Evolutionary conservation across 2,113 vertebrate species (phyloP).

Genomic region (Entelurus aequoreus): DNA sequence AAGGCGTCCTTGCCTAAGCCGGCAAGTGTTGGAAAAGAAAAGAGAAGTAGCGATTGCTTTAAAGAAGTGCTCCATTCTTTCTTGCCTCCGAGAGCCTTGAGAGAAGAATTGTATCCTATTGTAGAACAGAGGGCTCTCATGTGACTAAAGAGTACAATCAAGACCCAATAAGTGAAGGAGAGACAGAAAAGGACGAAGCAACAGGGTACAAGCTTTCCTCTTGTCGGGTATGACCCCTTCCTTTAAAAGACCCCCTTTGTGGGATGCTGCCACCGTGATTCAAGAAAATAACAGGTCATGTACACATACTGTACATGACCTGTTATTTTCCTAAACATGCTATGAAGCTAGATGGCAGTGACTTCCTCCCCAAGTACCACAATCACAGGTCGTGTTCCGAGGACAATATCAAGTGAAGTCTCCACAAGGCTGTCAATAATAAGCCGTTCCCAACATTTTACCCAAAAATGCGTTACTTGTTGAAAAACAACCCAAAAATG

Average conservation of each 20-base stretch:
- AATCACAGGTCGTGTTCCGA: constrained; percentile 1
- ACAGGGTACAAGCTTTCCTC: constrained; percentile 5
- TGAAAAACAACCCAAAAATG: no score
- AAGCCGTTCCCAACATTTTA: no score
- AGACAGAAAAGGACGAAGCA: constrained; percentile 4
- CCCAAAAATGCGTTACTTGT: no score
- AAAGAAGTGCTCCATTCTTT: constrained; percentile 20
- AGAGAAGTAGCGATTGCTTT: constrained; percentile 43
- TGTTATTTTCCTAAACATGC: neutral
- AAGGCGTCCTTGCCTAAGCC: constrained; percentile 36
- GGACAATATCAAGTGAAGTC: neutral
- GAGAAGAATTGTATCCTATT: constrained; percentile 26
- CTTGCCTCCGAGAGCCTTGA: constrained; percentile 33
- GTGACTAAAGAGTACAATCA: constrained; percentile 33
- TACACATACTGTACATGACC: neutral
- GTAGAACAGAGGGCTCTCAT: constrained; percentile 28
- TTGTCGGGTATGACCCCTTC: constrained; percentile 13
- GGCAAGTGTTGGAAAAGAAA: constrained; percentile 35
- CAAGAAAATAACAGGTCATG: no score
- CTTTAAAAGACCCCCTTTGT: constrained; percentile 18
- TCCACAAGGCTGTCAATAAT: neutral
- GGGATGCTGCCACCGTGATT: constrained; percentile 7
- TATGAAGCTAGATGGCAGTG: neutral
- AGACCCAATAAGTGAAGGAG: constrained; percentile 17
- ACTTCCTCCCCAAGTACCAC: neutral